These are phyloP conservation scores for Scaptomyza tumidula DNA, from an alignment of 2,888 invertebrate species.

Conservation along the genomic window DNA sequence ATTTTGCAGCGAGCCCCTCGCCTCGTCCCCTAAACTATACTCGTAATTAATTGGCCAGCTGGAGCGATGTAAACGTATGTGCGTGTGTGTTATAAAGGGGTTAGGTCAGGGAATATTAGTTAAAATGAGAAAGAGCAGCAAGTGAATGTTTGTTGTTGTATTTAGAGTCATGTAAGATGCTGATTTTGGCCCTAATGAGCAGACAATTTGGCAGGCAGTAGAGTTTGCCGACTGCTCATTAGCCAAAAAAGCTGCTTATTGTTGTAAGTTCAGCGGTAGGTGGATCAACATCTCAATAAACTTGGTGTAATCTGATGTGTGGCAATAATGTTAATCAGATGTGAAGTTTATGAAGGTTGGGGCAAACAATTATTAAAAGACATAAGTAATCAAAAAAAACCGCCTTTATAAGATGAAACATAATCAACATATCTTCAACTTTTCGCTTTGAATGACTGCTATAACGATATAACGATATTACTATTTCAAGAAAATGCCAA, in stretches of 20 bases:
- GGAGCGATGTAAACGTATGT: constrained; percentile 22
- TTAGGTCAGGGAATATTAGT: constrained; percentile 20
- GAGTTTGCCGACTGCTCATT: constrained; percentile 28
- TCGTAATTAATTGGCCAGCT: constrained; percentile 69
- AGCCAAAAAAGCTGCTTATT: constrained; percentile 4
- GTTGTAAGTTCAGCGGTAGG: constrained; percentile 1
- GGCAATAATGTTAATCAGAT: not conserved
- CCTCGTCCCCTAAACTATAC: not conserved
- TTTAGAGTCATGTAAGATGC: constrained; percentile 24
- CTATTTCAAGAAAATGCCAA: no score
- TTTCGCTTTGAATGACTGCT: no score
- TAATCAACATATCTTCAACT: no score
- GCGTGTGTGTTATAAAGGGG: constrained; percentile 8
- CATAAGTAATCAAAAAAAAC: no score
- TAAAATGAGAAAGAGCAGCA: constrained; percentile 6
- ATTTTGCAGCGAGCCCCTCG: constrained; percentile 32
- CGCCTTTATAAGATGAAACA: no score
- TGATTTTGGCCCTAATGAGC: constrained; percentile 62
- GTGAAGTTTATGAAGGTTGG: not conserved
- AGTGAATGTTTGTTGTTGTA: constrained; percentile 34
- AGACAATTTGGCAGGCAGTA: constrained; percentile 24
- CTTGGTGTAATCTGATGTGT: not conserved
- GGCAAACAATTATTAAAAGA: not conserved
- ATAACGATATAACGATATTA: not conserved
- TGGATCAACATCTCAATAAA: not conserved